Conservation (phyloP, 2,888 invertebrate species). For the Piscicola geometra region DNA sequence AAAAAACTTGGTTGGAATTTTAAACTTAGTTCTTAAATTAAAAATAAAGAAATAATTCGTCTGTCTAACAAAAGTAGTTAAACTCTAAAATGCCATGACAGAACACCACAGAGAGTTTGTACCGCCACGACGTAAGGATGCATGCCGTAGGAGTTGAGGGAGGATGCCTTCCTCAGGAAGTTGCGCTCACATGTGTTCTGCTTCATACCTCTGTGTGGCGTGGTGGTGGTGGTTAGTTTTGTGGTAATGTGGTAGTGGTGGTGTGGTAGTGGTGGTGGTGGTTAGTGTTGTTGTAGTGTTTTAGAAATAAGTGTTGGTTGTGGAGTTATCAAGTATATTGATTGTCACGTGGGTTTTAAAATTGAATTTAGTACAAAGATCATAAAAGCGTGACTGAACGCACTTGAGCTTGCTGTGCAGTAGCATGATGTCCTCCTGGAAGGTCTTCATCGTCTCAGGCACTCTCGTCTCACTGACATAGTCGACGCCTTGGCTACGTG, state of each 20-base stretch:
- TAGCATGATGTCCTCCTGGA: neutral
- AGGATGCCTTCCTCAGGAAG: constrained; percentile 83
- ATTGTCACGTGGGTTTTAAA: too few relatives aligned
- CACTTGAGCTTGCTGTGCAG: neutral
- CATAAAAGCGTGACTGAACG: too few relatives aligned
- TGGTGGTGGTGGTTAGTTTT: neutral
- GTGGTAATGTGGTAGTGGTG: neutral
- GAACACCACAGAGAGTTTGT: too few relatives aligned
- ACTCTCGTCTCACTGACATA: neutral
- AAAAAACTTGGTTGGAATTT: too few relatives aligned
- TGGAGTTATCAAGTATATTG: neutral
- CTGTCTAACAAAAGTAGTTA: neutral
- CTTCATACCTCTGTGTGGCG: constrained; percentile 68
- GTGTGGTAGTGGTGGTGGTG: neutral
- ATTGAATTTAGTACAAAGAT: too few relatives aligned
- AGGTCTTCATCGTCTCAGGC: neutral
- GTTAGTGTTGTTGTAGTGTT: too few relatives aligned
- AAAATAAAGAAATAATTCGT: neutral
- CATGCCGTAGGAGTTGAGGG: constrained; percentile 91
- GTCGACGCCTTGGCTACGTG: neutral
- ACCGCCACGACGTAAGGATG: constrained; percentile 97
- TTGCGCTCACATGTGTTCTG: constrained; percentile 80
- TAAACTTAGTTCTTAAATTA: neutral
- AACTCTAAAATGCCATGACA: too few relatives aligned
- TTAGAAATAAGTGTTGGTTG: too few relatives aligned